Evolutionary conservation across 2,888 invertebrate genomes (phyloP), one percentile per base, ranked within the genome.

Genomic region (Phyllotreta striolata): DNA sequence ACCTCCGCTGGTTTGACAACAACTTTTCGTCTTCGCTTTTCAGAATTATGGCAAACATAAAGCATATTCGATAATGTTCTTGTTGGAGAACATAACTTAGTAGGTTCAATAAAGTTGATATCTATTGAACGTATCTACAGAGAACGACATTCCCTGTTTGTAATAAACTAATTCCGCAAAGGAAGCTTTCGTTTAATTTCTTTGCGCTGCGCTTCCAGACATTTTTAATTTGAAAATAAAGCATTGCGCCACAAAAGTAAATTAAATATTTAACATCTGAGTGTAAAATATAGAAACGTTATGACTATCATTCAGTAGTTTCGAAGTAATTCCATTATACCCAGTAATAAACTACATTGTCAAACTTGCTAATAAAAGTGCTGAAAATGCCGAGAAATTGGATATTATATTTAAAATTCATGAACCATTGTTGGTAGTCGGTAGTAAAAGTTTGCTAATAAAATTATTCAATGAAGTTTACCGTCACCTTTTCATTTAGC

Each of bases 391-490:
- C 52, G 60, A 60, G 63, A 49, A 63, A 63, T 59, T 59, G 59
- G 59, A 59, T 58, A 63, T 63, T 59, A 63, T 59, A 66, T 60
- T 62, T 66, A 64, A 62, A 63, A 66, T 63, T 63, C 58, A 56
- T 64, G 59, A 56, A 64, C 52, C 67, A 63, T 63, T 61, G 60
- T 66, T 60, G 61, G 61, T 63, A 56, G 63, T 47, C 54, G 62
- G 64, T 63, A 67, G 60, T 64, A 67, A 67, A 67, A 67, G 59
- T 63, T 64, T 54, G 56, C 55, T 64, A 64, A 67, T 67, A 67
- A 67, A 67, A 67, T 67, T 57, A 64, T 63, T 64, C 60, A 64
- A 67, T 62, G 59, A 64, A 67, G 62, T 61, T 63, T 40, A 34
- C 59, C 62, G 64, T 64, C 64, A 67, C 64, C 67, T 64, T 62